Evolutionary conservation across 1,140 invertebrate species (phyloP).

Genomic region (Oryctes rhinoceros): DNA sequence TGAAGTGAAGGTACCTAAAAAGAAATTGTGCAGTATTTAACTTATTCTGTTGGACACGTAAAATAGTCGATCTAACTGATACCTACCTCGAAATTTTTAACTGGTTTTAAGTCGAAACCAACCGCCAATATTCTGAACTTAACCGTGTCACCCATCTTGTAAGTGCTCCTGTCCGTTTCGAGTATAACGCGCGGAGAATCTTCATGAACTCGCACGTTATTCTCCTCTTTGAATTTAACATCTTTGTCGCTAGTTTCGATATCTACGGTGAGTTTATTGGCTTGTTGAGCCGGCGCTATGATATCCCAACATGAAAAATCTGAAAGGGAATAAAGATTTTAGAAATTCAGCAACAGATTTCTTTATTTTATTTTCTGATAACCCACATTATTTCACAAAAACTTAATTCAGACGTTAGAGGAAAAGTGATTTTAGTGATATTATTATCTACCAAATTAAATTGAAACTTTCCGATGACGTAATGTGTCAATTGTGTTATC

Average conservation of each 20-base stretch:
- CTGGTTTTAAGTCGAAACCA: conserved; percentile 63
- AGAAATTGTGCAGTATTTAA: neutral
- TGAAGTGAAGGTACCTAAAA: conserved; percentile 61
- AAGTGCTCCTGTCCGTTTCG: conserved; percentile 67
- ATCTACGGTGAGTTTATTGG: neutral
- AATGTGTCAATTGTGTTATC: no score
- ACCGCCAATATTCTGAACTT: conserved; percentile 65
- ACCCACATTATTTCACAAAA: no score
- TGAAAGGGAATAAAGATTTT: neutral
- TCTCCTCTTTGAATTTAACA: neutral
- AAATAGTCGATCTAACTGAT: neutral
- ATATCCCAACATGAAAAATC: conserved; percentile 31
- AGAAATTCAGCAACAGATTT: no score
- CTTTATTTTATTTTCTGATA: no score
- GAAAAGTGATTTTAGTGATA: no score
- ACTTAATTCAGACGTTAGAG: no score
- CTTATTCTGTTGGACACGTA: neutral
- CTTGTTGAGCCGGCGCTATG: neutral
- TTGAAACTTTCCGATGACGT: no score
- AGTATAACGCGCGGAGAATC: conserved; percentile 43
- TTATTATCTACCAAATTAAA: no score
- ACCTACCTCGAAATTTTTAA: conserved; percentile 61
- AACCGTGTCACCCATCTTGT: conserved; percentile 70
- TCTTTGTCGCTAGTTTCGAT: conserved; percentile 1
- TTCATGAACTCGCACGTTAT: neutral